These are phyloP conservation scores for Melolontha melolontha DNA, from an alignment of 2,888 invertebrate genomes.

Conservation along the genomic window DNA sequence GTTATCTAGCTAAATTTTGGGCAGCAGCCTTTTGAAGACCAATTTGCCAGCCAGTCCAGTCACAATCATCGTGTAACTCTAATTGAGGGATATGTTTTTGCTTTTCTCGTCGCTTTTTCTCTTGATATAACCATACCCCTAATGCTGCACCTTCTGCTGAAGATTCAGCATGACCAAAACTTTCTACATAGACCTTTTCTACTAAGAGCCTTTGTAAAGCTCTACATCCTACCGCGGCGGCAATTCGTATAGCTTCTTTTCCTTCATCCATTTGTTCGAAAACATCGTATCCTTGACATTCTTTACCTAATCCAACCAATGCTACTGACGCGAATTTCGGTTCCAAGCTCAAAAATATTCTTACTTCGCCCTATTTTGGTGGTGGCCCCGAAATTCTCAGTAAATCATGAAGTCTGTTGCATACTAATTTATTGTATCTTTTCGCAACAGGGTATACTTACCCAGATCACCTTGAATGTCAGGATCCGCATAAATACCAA, in stretches of 20 bases:
- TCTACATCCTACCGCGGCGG: constrained; percentile 73
- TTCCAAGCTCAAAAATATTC: constrained; percentile 76
- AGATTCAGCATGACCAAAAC: constrained; percentile 82
- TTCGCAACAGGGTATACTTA: constrained; percentile 72
- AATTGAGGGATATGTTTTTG: constrained; percentile 64
- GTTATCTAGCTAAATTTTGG: constrained; percentile 81
- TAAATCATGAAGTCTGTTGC: constrained; percentile 70
- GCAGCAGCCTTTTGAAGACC: constrained; percentile 80
- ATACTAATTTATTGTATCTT: constrained; percentile 69
- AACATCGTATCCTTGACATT: constrained; percentile 75
- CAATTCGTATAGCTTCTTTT: constrained; percentile 79
- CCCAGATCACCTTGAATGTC: constrained; percentile 70
- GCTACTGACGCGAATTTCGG: constrained; percentile 75
- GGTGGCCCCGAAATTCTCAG: constrained; percentile 64
- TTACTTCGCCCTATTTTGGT: constrained; percentile 69
- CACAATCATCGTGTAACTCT: constrained; percentile 73
- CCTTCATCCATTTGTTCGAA: constrained; percentile 80
- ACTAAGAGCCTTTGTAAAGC: constrained; percentile 69
- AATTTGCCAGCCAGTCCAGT: constrained; percentile 77
- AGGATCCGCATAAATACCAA: constrained; percentile 73
- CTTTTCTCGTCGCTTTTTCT: constrained; percentile 68
- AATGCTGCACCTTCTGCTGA: constrained; percentile 83
- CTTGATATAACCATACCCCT: constrained; percentile 78
- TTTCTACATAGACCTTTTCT: constrained; percentile 75
- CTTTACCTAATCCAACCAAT: constrained; percentile 80